phyloP scores from a whole-genome alignment of 2,113 vertebrate species.

The Pardalotus punctatus region DNA sequence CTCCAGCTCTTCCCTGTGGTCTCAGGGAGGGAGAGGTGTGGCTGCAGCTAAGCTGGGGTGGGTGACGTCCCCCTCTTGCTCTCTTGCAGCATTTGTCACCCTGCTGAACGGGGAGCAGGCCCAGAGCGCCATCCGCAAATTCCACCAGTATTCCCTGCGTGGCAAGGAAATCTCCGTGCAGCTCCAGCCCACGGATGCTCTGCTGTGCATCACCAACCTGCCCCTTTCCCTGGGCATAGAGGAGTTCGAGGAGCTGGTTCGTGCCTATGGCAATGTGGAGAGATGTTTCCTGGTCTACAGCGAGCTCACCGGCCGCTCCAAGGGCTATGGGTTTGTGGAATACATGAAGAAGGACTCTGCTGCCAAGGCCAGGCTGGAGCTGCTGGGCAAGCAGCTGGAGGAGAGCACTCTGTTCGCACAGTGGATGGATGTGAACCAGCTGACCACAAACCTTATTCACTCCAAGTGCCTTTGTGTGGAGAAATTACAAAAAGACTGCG shows the following conservation, averaged over 20 bases:
- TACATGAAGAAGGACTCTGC: conserved; percentile 99
- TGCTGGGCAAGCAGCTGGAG: conserved; percentile 86
- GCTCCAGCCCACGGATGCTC: conserved; percentile 93
- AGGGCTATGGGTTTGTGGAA: conserved; percentile 97
- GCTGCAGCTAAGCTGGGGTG: neutral
- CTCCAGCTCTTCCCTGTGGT: neutral
- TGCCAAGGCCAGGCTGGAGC: conserved; percentile 89
- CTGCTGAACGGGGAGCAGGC: conserved; percentile 96
- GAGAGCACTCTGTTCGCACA: conserved; percentile 89
- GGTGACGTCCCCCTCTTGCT: neutral
- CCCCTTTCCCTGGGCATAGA: conserved; percentile 80
- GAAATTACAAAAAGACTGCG: conserved; percentile 83
- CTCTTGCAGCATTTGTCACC: conserved; percentile 90
- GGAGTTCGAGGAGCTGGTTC: conserved; percentile 93
- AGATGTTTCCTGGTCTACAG: conserved; percentile 95
- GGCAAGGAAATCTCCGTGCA: conserved; percentile 89
- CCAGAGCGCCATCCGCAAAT: conserved; percentile 87
- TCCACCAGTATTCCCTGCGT: conserved; percentile 88
- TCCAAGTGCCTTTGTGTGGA: conserved; percentile 95
- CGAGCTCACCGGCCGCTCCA: conserved; percentile 88
- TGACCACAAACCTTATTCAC: conserved; percentile 90
- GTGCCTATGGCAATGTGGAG: conserved; percentile 92
- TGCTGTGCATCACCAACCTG: conserved; percentile 94
- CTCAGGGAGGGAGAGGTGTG: neutral
- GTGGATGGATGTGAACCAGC: conserved; percentile 96